Evolutionary conservation across 2,113 vertebrate genomes (phyloP).

Genomic region (Lagopus leucura): DNA sequence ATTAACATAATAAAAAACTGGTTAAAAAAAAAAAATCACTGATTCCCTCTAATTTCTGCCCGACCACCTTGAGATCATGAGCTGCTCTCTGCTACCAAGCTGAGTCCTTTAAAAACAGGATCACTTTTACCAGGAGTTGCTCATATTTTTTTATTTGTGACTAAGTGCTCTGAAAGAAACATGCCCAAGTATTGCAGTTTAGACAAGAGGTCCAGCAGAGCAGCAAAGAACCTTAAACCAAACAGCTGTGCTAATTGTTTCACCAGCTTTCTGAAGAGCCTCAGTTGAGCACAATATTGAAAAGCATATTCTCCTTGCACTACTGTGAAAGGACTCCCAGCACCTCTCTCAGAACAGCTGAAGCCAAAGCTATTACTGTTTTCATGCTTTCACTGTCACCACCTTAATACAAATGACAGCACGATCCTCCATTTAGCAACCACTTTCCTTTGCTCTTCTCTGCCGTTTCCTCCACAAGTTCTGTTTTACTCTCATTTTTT

Average conservation of each 20-base stretch:
- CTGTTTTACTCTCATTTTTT: constrained; percentile 12
- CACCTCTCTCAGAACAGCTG: not conserved
- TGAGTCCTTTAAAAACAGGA: not conserved
- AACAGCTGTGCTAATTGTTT: not conserved
- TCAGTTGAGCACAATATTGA: not conserved
- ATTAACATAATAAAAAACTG: not conserved
- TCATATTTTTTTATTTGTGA: constrained; percentile 20
- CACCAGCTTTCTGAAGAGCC: not conserved
- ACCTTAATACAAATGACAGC: constrained; percentile 1
- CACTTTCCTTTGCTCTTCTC: constrained; percentile 6
- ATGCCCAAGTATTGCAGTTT: not conserved
- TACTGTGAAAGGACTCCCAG: not conserved
- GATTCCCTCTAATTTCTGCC: not conserved
- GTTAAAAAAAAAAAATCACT: not conserved
- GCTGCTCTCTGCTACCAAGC: not conserved
- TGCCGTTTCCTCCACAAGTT: constrained; percentile 1
- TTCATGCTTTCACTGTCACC: not conserved
- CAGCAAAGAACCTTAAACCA: not conserved
- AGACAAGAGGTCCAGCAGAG: not conserved
- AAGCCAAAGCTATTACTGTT: not conserved
- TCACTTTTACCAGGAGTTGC: not conserved
- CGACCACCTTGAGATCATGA: not conserved
- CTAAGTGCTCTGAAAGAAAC: not conserved
- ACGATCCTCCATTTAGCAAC: not conserved
- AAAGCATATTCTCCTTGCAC: not conserved